Evolutionary conservation across 2,797 vertebrate species (phyloP).

Genomic region (Macrochelys suwanniensis): DNA sequence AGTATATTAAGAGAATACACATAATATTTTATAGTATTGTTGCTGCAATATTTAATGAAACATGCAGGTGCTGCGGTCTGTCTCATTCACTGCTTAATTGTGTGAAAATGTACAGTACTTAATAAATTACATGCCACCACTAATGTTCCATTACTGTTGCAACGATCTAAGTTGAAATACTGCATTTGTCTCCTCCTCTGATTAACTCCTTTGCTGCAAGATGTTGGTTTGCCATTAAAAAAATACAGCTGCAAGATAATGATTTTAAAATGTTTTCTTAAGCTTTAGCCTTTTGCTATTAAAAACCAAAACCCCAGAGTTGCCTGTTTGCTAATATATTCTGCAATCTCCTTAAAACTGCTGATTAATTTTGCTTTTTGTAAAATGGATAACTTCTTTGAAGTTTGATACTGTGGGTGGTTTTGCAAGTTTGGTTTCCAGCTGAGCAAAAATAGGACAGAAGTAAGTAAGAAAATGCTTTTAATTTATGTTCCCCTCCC

Average conservation of each 20-base stretch:
- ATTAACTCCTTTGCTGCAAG: conserved; percentile 54
- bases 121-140: conserved; percentile 47
- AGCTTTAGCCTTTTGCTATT: conserved; percentile 27
- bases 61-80: conserved; percentile 7
- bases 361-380: conserved; percentile 41
- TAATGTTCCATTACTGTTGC: conserved; percentile 64
- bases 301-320: conserved; percentile 27
- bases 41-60: conserved; percentile 56
- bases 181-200: conserved; percentile 39
- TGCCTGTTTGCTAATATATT: conserved; percentile 32
- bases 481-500: conserved; percentile 11
- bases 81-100: conserved; percentile 58
- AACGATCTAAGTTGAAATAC: conserved; percentile 44
- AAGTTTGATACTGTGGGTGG: conserved; percentile 44
- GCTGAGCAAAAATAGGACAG: conserved; percentile 70
- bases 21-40: conserved; percentile 8
- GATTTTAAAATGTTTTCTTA: conserved; percentile 33
- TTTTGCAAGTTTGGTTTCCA: conserved; percentile 59
- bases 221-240: conserved; percentile 11
- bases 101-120: conserved; percentile 50
- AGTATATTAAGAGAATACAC: conserved; percentile 56
- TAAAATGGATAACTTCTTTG: conserved; percentile 53
- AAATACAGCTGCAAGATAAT: conserved; percentile 60
- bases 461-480: neutral
- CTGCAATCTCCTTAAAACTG: conserved; percentile 40